Base-by-base conservation (phyloP, 2,797 vertebrate genomes). In the Megaceryle alcyon region DNA sequence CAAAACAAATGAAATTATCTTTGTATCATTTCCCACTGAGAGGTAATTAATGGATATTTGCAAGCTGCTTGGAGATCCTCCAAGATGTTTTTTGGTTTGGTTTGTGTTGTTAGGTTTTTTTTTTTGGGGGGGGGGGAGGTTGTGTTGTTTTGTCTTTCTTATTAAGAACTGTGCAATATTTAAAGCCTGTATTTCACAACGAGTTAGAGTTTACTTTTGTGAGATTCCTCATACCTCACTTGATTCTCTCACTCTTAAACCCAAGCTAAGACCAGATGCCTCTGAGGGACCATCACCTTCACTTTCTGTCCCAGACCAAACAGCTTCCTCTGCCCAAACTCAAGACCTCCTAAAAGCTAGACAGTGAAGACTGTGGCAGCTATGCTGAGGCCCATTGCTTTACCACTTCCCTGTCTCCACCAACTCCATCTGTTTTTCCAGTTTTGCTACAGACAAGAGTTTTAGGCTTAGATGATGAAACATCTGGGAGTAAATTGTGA, bases 31-130 rank as follows among this genome's bases (percentile, higher is more conserved):
- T 88, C 94, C 89, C 63, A 88, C 82, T 65, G 90, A 92, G 91
- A 81, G 6, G 70, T 88, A 96, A 96, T 95, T 95, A 95, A 94
- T 77, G 63, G 63, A 88, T 94, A 94, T 90, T 89, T 90, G 22
- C 87, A 96, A 92, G 82, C 82, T 92, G 65, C 59, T 93, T 92
- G 80, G 87, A 95, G 54, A 94, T 76, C 12, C 33, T 93, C 79
- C 82, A 85, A 12, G 44, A 51, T 6, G 2, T 2, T 77, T 57
- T 25, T 31, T 12, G 5, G 20, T 57, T 57, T 53, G 25, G 18
- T 33, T 1, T 9, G 4, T 2, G 33, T 19, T 61, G 25, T 31
- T n/a, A n/a, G n/a, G n/a, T n/a, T n/a, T n/a, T n/a, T n/a, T 35
- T 35, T 35, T 35, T 7, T 8, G 35, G 35, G 35, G 35, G 35